Evolutionary conservation across 2,113 vertebrate genomes (phyloP).

Genomic region (Cepphus grylle): DNA sequence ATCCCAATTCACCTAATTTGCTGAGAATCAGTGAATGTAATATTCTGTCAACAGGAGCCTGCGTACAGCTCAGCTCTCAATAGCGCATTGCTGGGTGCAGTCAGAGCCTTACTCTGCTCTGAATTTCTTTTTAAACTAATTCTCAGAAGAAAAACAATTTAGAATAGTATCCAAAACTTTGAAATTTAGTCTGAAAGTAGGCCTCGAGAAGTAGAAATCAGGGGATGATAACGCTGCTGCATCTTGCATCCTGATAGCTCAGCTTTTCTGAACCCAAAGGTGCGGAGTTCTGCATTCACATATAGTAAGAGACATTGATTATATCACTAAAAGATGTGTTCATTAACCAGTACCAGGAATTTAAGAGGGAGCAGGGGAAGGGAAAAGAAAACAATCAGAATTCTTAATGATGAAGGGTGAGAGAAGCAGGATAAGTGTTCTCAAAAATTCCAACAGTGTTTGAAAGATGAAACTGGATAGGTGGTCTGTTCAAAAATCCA

Average conservation of each 20-base stretch:
- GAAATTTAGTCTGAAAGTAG: not conserved
- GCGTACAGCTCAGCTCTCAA: rapidly evolving
- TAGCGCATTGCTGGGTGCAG: not conserved
- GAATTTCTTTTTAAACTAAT: not conserved
- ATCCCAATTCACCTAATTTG: not conserved
- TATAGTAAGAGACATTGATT: not conserved
- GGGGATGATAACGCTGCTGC: not conserved
- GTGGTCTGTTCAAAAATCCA: not conserved
- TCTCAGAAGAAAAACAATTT: not conserved
- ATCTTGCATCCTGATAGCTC: not conserved
- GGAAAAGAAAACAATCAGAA: not conserved
- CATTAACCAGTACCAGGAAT: not conserved
- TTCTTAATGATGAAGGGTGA: not conserved
- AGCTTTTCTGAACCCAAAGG: not conserved
- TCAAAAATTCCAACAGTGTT: not conserved
- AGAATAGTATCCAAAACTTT: not conserved
- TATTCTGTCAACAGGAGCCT: rapidly evolving
- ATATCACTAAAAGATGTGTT: not conserved
- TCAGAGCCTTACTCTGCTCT: not conserved
- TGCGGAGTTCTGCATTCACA: not conserved
- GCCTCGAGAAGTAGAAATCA: not conserved
- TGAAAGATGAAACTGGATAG: not conserved
- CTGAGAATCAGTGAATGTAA: not conserved
- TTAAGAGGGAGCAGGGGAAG: not conserved
- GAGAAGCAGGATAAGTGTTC: not conserved